Evolutionary conservation across 1,140 invertebrate genomes (phyloP), one percentile per base, ranked within the genome.

Genomic region (Laupala kohalensis): DNA sequence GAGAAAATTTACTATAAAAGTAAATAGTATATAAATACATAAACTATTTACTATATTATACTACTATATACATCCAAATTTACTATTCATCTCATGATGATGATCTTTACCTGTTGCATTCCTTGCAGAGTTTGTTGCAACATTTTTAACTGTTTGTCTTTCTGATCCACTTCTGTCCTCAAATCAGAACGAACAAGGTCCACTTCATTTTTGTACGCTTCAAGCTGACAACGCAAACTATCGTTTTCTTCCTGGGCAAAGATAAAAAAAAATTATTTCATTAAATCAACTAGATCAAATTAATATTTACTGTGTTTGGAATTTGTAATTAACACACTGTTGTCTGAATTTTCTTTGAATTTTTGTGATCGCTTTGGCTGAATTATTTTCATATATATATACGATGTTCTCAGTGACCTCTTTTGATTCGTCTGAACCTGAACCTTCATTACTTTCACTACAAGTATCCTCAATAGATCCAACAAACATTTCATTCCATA

Each of bases 181-280:
- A 86, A 83, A 76, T 93, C 91, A 75, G 83, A 80, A 84, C 91
- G 82, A 73, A 87, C 76, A 76, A 90, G 74, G 83, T 87, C 83
- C 77, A 91, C 90, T 83, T 97, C 95, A 82, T 96, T 96, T 78
- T 95, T 95, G 75, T 95, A 96, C 0, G 94, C 95, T 81, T 96
- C 94, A 75, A 97, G 79, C 83, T 97, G 94, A 81, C 94, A 96
- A 65, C 91, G 87, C 29, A 98, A 83, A 75, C 89, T 92, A 74
- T 97, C 94, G 80, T 96, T 96, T 78, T 95, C 94, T 74, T 94
- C 92, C 85, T 94, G 79, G 1, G 82, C 67, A 5, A 3, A 0
- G 28, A 69, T 26, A 66, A 68, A 15, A 68, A 5, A 30, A 30
- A 3, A 65, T 24, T 25, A 65, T 65, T 65, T 23, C 15, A 37